Percentiles rank a stretch among this genome's conserved stretches.
Conservation (phyloP, 1,140 invertebrate genomes). For the Melanaphis sacchari region DNA sequence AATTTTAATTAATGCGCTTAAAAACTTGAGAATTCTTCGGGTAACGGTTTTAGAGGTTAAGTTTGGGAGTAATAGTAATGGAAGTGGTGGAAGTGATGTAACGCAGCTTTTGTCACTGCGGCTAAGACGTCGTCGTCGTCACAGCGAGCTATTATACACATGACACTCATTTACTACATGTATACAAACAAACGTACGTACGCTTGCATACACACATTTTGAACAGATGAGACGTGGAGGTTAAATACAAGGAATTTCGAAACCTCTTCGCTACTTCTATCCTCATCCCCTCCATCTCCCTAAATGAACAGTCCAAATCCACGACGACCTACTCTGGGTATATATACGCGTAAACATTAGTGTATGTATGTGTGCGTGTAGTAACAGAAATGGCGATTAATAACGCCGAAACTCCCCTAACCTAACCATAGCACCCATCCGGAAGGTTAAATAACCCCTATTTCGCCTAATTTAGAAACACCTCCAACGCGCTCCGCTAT, state of each 20-base stretch:
- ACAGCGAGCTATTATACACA: no score
- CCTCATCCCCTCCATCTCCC: background rate
- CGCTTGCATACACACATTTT: background rate
- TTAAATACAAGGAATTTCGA: background rate
- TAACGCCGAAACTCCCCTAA: background rate
- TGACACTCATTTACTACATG: conserved; percentile 10
- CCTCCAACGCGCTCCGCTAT: background rate
- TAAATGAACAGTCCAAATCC: background rate
- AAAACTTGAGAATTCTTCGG: background rate
- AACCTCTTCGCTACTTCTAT: background rate
- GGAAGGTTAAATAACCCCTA: background rate
- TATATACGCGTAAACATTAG: background rate
- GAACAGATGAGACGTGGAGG: background rate
- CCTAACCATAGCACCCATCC: background rate
- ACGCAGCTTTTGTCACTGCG: conserved; percentile 2
- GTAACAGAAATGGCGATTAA: conserved; percentile 45
- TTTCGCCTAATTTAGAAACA: conserved; percentile 50
- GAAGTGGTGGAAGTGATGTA: background rate
- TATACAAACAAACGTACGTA: background rate
- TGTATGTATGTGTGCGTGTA: background rate
- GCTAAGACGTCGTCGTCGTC: background rate
- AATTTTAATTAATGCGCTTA: conserved; percentile 38
- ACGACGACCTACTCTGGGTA: background rate
- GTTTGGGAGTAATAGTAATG: background rate
- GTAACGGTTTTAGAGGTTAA: background rate